Evolutionary conservation across 2,113 vertebrate species (phyloP).

Genomic region (Grammomys surdaster): DNA sequence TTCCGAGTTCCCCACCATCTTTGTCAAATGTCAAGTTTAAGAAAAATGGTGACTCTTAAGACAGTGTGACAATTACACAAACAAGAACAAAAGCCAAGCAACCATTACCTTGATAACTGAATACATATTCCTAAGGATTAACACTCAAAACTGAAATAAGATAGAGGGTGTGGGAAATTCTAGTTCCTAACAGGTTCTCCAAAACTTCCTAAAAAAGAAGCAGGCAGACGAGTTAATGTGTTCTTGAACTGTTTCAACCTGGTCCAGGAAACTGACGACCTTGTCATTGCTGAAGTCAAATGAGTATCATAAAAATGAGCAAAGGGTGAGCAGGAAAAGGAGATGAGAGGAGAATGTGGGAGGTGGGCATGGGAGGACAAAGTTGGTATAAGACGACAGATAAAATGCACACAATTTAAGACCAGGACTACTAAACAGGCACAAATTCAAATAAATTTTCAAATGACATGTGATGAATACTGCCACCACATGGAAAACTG

Average conservation of each 20-base stretch:
- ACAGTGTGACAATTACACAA: neutral
- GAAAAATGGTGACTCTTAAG: conserved; percentile 36
- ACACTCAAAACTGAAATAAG: neutral
- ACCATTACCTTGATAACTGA: neutral
- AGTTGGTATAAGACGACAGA: neutral
- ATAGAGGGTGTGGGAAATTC: neutral
- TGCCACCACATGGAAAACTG: neutral
- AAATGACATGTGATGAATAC: neutral
- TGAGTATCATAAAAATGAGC: neutral
- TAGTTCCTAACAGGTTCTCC: neutral
- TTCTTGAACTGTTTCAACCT: neutral
- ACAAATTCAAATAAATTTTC: neutral
- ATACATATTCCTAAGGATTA: conserved; percentile 9
- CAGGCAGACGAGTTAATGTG: neutral
- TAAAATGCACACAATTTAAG: neutral
- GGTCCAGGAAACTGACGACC: neutral
- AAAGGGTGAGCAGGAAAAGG: neutral
- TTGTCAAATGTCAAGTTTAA: conserved; percentile 54
- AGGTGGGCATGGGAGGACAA: neutral
- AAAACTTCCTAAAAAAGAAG: neutral
- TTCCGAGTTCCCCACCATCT: conserved; percentile 53
- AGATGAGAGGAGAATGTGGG: neutral
- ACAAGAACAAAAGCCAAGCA: neutral
- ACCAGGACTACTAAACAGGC: neutral
- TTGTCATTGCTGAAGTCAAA: neutral